phyloP scores from a whole-genome alignment of 2,888 invertebrate genomes.

The Calliopum simillimum region DNA sequence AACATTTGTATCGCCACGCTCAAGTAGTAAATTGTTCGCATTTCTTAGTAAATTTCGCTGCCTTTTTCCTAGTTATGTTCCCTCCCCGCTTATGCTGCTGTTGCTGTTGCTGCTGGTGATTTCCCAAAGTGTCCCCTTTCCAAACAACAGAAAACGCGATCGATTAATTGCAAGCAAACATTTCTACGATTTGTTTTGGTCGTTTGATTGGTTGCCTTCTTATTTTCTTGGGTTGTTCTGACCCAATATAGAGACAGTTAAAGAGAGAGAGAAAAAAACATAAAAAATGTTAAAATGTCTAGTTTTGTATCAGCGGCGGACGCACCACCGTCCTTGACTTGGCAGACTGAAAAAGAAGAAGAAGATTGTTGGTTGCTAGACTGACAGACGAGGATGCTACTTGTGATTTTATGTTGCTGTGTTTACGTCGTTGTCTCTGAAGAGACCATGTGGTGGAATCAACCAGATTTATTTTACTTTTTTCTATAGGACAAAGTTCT shows the following conservation, averaged over 20 bases:
- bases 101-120: slow-evolving; percentile 12
- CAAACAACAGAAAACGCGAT: slow-evolving; percentile 22
- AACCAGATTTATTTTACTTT: not conserved
- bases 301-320: not conserved
- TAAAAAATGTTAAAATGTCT: not conserved
- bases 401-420: not conserved
- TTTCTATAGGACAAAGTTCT: too few species aligned
- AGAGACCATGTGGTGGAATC: slow-evolving; percentile 1
- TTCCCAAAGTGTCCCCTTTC: slow-evolving; percentile 26
- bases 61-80: not conserved
- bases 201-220: not conserved
- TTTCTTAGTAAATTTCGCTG: slow-evolving; percentile 22
- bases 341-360: slow-evolving; percentile 12
- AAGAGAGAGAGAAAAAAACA: not conserved
- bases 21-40: slow-evolving; percentile 27
- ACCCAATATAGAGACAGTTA: slow-evolving; percentile 2
- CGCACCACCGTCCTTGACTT: slow-evolving; percentile 38
- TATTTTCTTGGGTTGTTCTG: slow-evolving; percentile 11
- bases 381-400: slow-evolving; percentile 6
- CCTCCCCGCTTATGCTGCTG: not conserved
- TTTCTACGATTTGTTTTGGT: slow-evolving; percentile 27
- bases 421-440: not conserved
- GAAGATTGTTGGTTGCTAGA: slow-evolving; percentile 1
- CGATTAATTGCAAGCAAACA: slow-evolving; percentile 38
- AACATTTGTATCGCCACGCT: not conserved